Evolutionary conservation across 1,140 invertebrate species (phyloP), one percentile per base, ranked within the genome.

Genomic region (Branchinecta lynchi): DNA sequence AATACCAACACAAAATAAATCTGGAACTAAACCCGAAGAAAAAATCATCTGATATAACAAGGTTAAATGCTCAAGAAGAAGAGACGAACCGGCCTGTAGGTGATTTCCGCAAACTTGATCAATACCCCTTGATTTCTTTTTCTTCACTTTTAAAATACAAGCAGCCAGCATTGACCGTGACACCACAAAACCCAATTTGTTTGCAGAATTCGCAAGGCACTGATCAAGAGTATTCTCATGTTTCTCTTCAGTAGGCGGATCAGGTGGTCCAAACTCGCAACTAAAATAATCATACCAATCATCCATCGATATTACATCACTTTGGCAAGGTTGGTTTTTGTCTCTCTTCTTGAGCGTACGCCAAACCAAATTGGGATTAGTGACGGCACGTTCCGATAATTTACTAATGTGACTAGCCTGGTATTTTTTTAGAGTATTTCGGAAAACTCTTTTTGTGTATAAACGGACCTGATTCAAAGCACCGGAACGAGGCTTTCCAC

Each of bases 121-220:
- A 60, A 20, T 60, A 60, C 51, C 51, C 6, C 51, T 60, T 60
- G 51, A 3, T 60, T 60, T 60, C 51, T 60, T 60, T 60, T 60
- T 60, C 51, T 60, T 60, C 51, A 60, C 51, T 60, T 60, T 60
- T 60, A n/a, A 60, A 60, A 60, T 60, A 60, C 51, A 60, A 20
- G 51, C 51, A 60, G 51, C 12, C 2, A 60, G 2, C 6, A 60
- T 60, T 32, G 5, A 32, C 32, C 51, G 51, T 60, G 51, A 60
- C 17, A 60, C 51, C 51, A 60, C 6, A 60, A 60, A 60, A 60
- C 51, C 51, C 51, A 60, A 60, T 12, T 60, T 60, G 51, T 60
- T 60, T 60, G 51, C 6, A 60, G 51, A 60, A 6, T 60, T 60
- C 51, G 51, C 2, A 60, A 60, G 51, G 46, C 46, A 51, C 46